Conservation (phyloP, 2,888 invertebrate species). For the Amblyjoppa proteus region DNA sequence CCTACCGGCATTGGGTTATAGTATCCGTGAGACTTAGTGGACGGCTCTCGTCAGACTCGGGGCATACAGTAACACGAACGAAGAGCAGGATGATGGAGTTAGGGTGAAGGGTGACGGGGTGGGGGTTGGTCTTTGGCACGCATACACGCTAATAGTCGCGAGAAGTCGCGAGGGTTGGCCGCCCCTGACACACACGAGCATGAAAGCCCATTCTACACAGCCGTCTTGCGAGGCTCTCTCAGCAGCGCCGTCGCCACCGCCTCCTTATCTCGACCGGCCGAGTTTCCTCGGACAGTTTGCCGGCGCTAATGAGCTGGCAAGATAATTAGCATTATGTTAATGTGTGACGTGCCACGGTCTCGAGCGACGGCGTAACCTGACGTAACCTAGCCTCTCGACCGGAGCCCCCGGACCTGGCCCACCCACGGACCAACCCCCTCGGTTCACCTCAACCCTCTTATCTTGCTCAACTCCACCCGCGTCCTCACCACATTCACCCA, state of each 20-base stretch:
- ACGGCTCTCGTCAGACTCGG: slow-evolving; percentile 35
- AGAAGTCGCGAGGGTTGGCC: slow-evolving; percentile 43
- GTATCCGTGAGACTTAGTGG: slow-evolving; percentile 41
- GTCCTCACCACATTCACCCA: slow-evolving; percentile 61
- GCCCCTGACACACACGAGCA: slow-evolving; percentile 63
- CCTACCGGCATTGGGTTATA: slow-evolving; percentile 29
- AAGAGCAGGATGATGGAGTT: slow-evolving; percentile 21
- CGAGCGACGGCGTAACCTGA: slow-evolving; percentile 73
- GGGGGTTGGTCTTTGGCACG: not conserved
- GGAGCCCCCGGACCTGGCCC: slow-evolving; percentile 69
- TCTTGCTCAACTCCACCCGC: slow-evolving; percentile 46
- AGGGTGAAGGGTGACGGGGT: not conserved
- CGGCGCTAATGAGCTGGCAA: slow-evolving; percentile 84
- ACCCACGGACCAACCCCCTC: slow-evolving; percentile 16
- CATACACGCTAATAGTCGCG: slow-evolving; percentile 52
- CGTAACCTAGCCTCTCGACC: slow-evolving; percentile 79
- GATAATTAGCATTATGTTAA: slow-evolving; percentile 85
- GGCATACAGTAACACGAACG: slow-evolving; percentile 17
- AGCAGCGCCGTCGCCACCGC: slow-evolving; percentile 41
- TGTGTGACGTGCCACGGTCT: slow-evolving; percentile 80
- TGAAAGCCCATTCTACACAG: slow-evolving; percentile 65
- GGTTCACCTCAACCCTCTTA: slow-evolving; percentile 24
- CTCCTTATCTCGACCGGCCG: slow-evolving; percentile 83
- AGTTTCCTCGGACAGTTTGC: slow-evolving; percentile 84
- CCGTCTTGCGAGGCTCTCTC: slow-evolving; percentile 65